phyloP scores from a whole-genome alignment of 2,888 invertebrate species.

The Lamellibrachia columna region DNA sequence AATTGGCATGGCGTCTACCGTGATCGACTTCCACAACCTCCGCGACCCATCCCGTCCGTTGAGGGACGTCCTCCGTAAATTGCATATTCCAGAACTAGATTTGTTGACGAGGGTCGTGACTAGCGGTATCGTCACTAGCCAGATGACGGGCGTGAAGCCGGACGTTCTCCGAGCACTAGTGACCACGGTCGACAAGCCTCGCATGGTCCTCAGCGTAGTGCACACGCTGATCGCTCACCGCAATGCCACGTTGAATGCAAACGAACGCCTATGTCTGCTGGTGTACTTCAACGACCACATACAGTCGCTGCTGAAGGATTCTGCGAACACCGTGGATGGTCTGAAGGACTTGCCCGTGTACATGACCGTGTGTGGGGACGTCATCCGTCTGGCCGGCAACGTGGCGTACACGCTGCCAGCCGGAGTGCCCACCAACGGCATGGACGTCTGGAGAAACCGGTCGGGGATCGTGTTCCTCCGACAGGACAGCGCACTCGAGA shows the following conservation, averaged over 20 bases:
- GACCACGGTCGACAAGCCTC: constrained; percentile 38
- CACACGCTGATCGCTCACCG: constrained; percentile 24
- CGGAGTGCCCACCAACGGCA: constrained; percentile 40
- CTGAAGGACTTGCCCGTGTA: constrained; percentile 39
- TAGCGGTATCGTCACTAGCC: constrained; percentile 26
- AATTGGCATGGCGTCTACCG: constrained; percentile 25
- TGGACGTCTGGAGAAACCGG: constrained; percentile 41
- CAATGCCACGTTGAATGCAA: not conserved
- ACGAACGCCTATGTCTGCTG: constrained; percentile 33
- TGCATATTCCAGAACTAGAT: constrained; percentile 38
- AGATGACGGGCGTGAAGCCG: constrained; percentile 25
- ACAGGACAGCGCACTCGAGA: constrained; percentile 31
- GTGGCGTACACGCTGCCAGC: constrained; percentile 42
- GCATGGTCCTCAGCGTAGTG: constrained; percentile 31
- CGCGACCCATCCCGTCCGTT: constrained; percentile 24
- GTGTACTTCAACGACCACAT: constrained; percentile 36
- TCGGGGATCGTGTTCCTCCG: constrained; percentile 42
- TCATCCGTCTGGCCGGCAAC: constrained; percentile 35
- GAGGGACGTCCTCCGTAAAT: constrained; percentile 28
- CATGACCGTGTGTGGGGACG: constrained; percentile 38
- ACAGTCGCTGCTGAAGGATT: constrained; percentile 25
- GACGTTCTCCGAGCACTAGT: constrained; percentile 34
- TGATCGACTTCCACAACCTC: constrained; percentile 29
- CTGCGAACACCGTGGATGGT: constrained; percentile 25
- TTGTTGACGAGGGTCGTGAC: not conserved